These are phyloP conservation scores for Dinothrombium tinctorium DNA, from an alignment of 1,140 invertebrate species.

Conservation along the genomic window DNA sequence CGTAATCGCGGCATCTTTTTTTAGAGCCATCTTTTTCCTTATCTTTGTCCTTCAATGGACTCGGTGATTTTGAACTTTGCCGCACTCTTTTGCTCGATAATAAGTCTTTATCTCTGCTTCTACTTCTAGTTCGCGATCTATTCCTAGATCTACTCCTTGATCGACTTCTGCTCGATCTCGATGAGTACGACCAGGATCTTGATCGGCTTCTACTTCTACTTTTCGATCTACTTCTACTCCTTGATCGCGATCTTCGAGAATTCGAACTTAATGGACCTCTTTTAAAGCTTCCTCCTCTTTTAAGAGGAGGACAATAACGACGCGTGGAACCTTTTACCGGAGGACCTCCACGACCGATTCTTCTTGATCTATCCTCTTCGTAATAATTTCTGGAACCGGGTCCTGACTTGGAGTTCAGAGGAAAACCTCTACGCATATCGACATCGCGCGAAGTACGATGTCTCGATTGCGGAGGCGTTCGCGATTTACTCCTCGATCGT, in stretches of 20 bases:
- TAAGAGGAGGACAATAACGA: background rate
- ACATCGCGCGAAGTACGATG: constrained; percentile 1
- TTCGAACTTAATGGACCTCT: too few species aligned
- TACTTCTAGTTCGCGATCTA: background rate
- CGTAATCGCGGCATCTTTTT: constrained; percentile 26
- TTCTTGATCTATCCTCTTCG: background rate
- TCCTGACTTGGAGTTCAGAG: background rate
- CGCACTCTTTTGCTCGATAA: background rate
- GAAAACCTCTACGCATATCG: background rate
- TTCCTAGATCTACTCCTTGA: constrained; percentile 12
- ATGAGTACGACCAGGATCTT: constrained; percentile 14
- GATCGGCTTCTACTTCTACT: constrained; percentile 8
- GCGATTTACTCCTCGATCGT: constrained; percentile 2
- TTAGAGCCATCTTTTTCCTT: constrained; percentile 3
- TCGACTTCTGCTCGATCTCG: constrained; percentile 16
- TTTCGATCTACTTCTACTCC: constrained; percentile 4
- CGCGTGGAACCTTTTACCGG: background rate
- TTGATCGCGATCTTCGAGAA: too few species aligned
- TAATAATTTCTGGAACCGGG: background rate
- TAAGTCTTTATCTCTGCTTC: constrained; percentile 2
- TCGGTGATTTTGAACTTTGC: background rate
- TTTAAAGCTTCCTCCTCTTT: too few species aligned
- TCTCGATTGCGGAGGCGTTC: background rate
- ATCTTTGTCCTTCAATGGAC: background rate
- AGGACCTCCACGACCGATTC: background rate